phyloP scores from a whole-genome alignment of 1,140 invertebrate genomes.

The Mycetomoellerius zeteki region DNA sequence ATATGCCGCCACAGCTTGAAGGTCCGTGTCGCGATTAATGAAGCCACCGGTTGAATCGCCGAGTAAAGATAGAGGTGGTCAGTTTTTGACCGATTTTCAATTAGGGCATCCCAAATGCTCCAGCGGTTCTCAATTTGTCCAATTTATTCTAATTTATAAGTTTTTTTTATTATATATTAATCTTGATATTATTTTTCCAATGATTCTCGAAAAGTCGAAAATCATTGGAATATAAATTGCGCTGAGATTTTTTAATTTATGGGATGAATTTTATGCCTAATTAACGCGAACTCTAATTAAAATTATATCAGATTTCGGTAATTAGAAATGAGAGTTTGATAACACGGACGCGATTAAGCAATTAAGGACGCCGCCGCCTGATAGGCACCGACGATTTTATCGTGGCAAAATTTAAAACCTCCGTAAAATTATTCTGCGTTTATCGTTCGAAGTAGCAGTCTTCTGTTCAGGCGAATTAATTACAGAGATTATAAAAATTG shows the following conservation, averaged over 20 bases:
- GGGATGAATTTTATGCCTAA: conserved; percentile 63
- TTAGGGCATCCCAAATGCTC: conserved; percentile 62
- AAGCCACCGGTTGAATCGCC: conserved; percentile 75
- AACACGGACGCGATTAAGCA: conserved; percentile 56
- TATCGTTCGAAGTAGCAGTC: conserved; percentile 14
- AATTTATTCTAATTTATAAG: conserved; percentile 17
- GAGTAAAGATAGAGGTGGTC: conserved; percentile 69
- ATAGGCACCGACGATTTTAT: background rate
- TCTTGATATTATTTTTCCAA: background rate
- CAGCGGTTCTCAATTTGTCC: conserved; percentile 70
- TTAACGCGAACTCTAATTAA: conserved; percentile 72
- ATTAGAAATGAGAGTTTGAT: conserved; percentile 69
- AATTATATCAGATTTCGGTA: conserved; percentile 76
- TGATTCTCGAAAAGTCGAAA: background rate
- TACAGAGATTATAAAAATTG: conserved; percentile 48
- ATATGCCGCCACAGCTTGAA: conserved; percentile 70
- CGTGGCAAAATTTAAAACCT: conserved; percentile 40
- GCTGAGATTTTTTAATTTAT: conserved; percentile 61
- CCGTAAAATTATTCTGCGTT: conserved; percentile 53
- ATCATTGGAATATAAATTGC: conserved; percentile 11
- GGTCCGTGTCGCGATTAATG: conserved; percentile 78
- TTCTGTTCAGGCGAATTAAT: conserved; percentile 55
- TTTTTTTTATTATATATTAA: background rate
- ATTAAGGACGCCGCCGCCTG: conserved; percentile 58
- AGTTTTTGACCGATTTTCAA: conserved; percentile 76